phyloP scores from a whole-genome alignment of 2,888 invertebrate genomes.

The Homarus gammarus region DNA sequence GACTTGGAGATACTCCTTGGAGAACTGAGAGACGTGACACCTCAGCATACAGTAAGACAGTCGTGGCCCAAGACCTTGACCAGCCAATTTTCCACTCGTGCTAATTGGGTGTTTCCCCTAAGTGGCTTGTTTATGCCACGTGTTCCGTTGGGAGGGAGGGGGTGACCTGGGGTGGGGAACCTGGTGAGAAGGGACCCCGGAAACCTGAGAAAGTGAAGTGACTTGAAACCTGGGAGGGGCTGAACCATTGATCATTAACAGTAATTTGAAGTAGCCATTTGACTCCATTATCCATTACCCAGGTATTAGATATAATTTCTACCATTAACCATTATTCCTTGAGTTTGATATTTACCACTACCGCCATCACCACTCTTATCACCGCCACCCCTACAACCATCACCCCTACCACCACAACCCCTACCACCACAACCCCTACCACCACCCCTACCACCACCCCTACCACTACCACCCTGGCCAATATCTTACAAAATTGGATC shows the following conservation, averaged over 20 bases:
- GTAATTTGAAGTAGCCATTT: too few species aligned
- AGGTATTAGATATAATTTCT: too few species aligned
- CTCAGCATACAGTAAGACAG: not conserved
- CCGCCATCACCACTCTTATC: not conserved
- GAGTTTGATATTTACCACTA: too few species aligned
- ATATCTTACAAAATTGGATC: not conserved
- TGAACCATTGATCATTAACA: too few species aligned
- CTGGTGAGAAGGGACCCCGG: too few species aligned
- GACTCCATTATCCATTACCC: too few species aligned
- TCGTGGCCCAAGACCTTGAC: not conserved
- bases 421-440: not conserved
- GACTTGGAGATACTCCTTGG: not conserved
- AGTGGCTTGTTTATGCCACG: constrained; percentile 45
- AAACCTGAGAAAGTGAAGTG: too few species aligned
- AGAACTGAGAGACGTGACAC: not conserved
- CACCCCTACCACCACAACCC: not conserved
- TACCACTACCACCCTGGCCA: not conserved
- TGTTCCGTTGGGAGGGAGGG: not conserved
- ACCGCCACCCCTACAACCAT: not conserved
- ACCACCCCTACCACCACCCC: not conserved
- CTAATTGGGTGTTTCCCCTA: constrained; percentile 43
- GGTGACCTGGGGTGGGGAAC: too few species aligned
- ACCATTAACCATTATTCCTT: too few species aligned
- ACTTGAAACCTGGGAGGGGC: too few species aligned
- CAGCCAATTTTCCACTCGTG: constrained; percentile 44